Evolutionary conservation across 2,888 invertebrate genomes (phyloP), one percentile per base, ranked within the genome.

Genomic region (Pristionchus fissidentatus): DNA sequence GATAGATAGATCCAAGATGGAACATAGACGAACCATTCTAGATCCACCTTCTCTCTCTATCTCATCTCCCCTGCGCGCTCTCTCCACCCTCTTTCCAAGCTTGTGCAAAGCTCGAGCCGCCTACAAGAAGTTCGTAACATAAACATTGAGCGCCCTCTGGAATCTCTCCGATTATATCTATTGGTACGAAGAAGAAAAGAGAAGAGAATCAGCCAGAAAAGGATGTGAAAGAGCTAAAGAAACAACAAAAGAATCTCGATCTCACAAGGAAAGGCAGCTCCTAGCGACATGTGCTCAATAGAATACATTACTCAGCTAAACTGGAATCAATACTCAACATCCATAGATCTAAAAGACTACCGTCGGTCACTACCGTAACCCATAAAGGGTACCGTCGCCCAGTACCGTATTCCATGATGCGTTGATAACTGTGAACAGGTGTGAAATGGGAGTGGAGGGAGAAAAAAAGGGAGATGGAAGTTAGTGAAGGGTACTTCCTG

Each of bases 41-140:
- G n/a, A n/a, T n/a, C n/a, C n/a, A n/a, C n/a, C 19, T 4, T 75
- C 75, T 75, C 75, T 43, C 10, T 73, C 70, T 26, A 15, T 46
- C 46, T 26, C 46, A 26, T 26, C 26, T n/a, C 29, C 43, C 70
- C n/a, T 3, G 8, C 41, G 38, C 19, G 43, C 46, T 49, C 49
- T 32, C 22, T 38, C n/a, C 26, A 32, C n/a, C 41, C 15, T 32
- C 38, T n/a, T 70, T 52, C 49, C 49, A 77, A 77, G 49, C 75
- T 77, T 77, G 75, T 49, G 75, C 75, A 77, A 77, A 49, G 49
- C 70, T 49, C 49, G 49, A 49, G 19, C 49, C 49, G 32, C 41
- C 49, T 49, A 77, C 49, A 77, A 77, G 49, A 77, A 77, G 75
- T 77, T 77, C 75, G 75, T 49, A 77, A 73, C 49, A 49, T 77